These are phyloP conservation scores for Donacobius atricapilla DNA, from an alignment of 2,113 vertebrate genomes.

Conservation along the genomic window DNA sequence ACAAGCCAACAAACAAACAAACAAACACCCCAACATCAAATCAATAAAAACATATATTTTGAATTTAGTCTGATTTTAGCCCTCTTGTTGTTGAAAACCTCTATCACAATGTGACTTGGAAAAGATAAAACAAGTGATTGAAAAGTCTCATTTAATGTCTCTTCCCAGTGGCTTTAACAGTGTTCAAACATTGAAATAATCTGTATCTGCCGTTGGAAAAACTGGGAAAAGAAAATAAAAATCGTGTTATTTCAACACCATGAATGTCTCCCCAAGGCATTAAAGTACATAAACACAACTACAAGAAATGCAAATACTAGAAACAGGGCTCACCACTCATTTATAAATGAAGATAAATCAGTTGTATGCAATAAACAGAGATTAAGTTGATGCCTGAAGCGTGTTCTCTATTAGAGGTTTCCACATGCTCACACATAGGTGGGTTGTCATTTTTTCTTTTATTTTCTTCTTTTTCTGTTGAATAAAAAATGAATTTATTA, in stretches of 20 bases:
- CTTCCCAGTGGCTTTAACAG: background rate
- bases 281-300: constrained; percentile 49
- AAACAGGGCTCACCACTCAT: constrained; percentile 44
- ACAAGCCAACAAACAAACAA: background rate
- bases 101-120: background rate
- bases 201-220: background rate
- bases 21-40: background rate
- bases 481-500: constrained; percentile 51
- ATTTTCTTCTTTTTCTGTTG: background rate
- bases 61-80: background rate
- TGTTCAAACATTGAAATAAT: background rate
- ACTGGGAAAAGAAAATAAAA: constrained; percentile 5
- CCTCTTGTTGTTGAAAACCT: background rate
- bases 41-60: background rate
- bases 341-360: constrained; percentile 75
- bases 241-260: background rate
- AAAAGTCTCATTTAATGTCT: background rate
- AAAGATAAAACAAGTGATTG: background rate
- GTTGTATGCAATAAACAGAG: constrained; percentile 2
- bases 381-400: constrained; percentile 41
- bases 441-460: background rate
- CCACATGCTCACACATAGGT: background rate
- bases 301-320: constrained; percentile 53
- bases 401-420: background rate
- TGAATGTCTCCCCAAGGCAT: constrained; percentile 37